phyloP scores from a whole-genome alignment of 2,113 vertebrate genomes.

The Elaphurus davidianus region DNA sequence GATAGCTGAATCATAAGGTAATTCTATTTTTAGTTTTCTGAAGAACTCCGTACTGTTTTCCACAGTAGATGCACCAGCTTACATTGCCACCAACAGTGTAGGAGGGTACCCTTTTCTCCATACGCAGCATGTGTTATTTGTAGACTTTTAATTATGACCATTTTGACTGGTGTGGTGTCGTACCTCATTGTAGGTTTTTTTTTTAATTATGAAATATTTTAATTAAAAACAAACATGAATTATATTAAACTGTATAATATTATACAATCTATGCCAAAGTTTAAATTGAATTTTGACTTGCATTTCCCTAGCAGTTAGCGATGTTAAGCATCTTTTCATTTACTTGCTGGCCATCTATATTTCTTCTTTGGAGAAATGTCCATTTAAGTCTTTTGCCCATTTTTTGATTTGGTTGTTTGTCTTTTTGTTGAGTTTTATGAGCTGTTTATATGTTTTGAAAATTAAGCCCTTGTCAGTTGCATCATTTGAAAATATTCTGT shows the following conservation, averaged over 20 bases:
- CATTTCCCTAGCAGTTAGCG: not conserved
- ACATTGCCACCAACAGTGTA: not conserved
- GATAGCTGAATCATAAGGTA: not conserved
- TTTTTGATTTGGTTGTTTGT: not conserved
- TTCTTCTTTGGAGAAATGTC: not conserved
- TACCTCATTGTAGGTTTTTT: not conserved
- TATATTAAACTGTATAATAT: not conserved
- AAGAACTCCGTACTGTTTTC: not conserved
- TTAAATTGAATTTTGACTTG: not conserved
- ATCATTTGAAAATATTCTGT: not conserved
- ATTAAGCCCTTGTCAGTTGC: not conserved
- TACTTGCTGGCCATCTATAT: not conserved
- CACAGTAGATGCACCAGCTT: not conserved
- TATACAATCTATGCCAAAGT: not conserved
- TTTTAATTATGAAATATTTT: not conserved
- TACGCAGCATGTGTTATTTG: not conserved
- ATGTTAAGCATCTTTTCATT: not conserved
- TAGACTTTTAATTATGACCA: not conserved
- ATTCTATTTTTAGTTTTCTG: not conserved
- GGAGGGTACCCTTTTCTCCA: not conserved
- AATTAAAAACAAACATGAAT: not conserved
- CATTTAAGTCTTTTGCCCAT: not conserved
- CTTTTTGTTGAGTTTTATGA: not conserved
- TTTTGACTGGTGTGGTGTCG: not conserved
- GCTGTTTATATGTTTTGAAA: not conserved